Percentiles rank a stretch among this genome's conserved stretches.
These are phyloP conservation scores for Rattus norvegicus DNA, from an alignment of 2,113 vertebrate species.

Conservation along the genomic window GRCr8 NC_086039.1:15072501-15073000, in stretches of 20 bases:
- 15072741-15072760: not conserved
- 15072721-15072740: not conserved
- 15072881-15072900: not conserved
- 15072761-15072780: not conserved
- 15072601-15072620: not conserved
- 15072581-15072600: not conserved
- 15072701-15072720: not conserved
- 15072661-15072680: not conserved
- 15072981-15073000: too few relatives aligned
- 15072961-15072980: too few relatives aligned
- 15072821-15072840: not conserved
- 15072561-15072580: not conserved
- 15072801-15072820: not conserved
- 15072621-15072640: not conserved
- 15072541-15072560: not conserved
- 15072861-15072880: not conserved
- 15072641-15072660: not conserved
- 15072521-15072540: not conserved
- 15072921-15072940: too few relatives aligned
- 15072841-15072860: not conserved
- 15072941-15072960: too few relatives aligned
- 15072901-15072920: too few relatives aligned
- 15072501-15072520: not conserved
- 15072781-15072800: not conserved
- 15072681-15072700: not conserved